Conservation (phyloP, 2,888 invertebrate species). For the Lasioglossum lativentre region DNA sequence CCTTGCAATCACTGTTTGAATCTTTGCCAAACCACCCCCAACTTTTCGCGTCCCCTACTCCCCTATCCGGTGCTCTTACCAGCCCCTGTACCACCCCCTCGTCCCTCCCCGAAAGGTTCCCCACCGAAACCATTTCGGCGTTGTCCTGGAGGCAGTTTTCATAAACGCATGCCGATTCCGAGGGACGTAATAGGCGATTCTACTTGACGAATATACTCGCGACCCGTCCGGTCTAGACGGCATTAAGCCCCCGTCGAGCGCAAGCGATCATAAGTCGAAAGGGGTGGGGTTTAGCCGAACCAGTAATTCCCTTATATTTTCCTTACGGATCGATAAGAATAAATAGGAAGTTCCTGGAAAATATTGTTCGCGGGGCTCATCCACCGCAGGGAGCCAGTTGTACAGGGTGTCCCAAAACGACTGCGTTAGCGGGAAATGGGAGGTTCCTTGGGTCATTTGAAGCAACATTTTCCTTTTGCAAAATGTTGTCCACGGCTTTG, state of each 20-base stretch:
- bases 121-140: constrained; percentile 3
- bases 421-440: no score
- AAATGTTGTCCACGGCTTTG: no score
- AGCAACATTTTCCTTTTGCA: no score
- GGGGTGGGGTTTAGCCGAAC: neutral
- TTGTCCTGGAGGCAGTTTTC: constrained; percentile 68
- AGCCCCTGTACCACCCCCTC: constrained; percentile 42
- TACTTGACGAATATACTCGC: constrained; percentile 76
- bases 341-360: constrained; percentile 12
- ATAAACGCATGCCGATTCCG: constrained; percentile 75
- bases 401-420: no score
- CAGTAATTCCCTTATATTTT: constrained; percentile 21
- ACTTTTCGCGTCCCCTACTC: constrained; percentile 54
- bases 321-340: constrained; percentile 44
- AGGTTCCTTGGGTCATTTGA: no score
- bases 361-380: neutral
- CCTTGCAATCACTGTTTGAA: constrained; percentile 83
- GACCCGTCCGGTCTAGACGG: constrained; percentile 80
- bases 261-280: constrained; percentile 31
- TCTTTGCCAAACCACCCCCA: constrained; percentile 77
- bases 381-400: neutral
- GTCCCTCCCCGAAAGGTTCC: neutral
- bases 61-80: constrained; percentile 24
- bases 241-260: constrained; percentile 60
- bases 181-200: constrained; percentile 79